These are phyloP conservation scores for Sinhomidia bicolor DNA, from an alignment of 2,888 invertebrate genomes.

Conservation along the genomic window DNA sequence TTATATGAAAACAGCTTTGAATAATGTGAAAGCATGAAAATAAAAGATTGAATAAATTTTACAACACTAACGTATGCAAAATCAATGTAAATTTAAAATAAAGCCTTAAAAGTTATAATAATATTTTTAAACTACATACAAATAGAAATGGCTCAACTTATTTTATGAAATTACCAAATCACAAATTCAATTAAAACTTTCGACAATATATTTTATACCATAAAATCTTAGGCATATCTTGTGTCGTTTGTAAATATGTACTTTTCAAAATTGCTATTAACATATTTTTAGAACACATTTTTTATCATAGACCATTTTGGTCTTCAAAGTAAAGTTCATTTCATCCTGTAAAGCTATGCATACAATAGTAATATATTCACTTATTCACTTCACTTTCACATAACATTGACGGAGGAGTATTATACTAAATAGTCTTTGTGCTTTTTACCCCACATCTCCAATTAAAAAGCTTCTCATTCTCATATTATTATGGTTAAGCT, in stretches of 20 bases:
- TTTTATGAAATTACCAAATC: constrained; percentile 1
- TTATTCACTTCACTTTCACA: constrained; percentile 10
- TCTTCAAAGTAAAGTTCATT: neutral
- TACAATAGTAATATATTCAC: neutral
- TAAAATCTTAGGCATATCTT: neutral
- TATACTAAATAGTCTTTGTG: constrained; percentile 41
- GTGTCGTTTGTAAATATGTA: constrained; percentile 6
- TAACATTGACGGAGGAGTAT: constrained; percentile 47
- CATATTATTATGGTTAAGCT: neutral
- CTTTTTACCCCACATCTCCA: neutral
- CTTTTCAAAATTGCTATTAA: constrained; percentile 18
- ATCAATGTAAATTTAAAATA: neutral
- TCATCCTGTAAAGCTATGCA: constrained; percentile 24
- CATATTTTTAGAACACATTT: constrained; percentile 53
- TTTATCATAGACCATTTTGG: constrained; percentile 23
- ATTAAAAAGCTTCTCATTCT: neutral
- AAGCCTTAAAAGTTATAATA: neutral
- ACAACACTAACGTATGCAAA: too few relatives aligned
- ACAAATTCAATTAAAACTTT: constrained; percentile 34
- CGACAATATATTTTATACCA: neutral
- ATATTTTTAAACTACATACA: neutral
- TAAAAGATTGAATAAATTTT: too few relatives aligned
- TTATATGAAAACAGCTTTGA: neutral
- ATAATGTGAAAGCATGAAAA: neutral
- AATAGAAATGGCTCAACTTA: neutral